Evolutionary conservation across 1,140 invertebrate genomes (phyloP).

Genomic region (Tetragnatha versicolor): DNA sequence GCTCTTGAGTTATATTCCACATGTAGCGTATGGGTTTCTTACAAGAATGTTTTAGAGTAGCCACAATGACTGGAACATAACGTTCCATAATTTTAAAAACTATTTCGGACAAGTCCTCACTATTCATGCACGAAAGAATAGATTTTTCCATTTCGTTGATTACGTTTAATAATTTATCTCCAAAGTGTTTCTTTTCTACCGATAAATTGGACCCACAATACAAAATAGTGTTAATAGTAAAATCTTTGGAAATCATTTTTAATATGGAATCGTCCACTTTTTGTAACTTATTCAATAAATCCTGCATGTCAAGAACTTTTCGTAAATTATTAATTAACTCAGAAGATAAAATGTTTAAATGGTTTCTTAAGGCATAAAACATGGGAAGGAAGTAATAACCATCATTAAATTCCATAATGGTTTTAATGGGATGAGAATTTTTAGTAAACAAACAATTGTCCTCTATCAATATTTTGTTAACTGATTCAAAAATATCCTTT

Average conservation of each 20-base stretch:
- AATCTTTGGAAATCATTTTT: neutral
- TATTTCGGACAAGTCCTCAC: neutral
- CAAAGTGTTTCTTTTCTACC: neutral
- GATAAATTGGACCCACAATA: constrained; percentile 20
- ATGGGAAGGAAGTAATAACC: neutral
- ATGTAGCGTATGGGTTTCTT: neutral
- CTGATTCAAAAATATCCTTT: neutral
- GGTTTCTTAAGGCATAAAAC: neutral
- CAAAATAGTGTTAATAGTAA: constrained; percentile 7
- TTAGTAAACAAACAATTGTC: neutral
- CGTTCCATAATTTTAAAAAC: neutral
- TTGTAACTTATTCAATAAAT: constrained; percentile 1
- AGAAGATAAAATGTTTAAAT: neutral
- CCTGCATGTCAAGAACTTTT: neutral
- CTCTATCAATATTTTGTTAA: neutral
- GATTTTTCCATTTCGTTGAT: neutral
- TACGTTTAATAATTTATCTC: neutral
- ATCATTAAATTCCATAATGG: constrained; percentile 19
- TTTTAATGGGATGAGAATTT: constrained; percentile 14
- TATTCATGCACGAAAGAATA: neutral
- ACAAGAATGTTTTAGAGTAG: constrained; percentile 4
- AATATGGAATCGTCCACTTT: neutral
- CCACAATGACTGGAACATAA: neutral
- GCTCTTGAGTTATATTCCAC: constrained; percentile 19
- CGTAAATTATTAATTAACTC: neutral